Evolutionary conservation across 1,140 invertebrate genomes (phyloP).

Genomic region (Olivierus martensii): DNA sequence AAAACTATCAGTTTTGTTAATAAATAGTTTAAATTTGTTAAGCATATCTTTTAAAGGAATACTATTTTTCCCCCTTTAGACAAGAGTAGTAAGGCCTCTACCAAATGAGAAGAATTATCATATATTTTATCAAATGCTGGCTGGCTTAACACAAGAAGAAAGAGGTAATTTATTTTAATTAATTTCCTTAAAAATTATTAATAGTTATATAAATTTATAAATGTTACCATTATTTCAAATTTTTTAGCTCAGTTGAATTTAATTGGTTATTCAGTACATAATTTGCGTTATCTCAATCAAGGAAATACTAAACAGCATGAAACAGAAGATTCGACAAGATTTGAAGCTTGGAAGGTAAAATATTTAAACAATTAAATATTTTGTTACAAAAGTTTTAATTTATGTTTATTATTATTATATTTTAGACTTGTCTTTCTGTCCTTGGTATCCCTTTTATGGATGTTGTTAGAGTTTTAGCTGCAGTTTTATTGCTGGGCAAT

Average conservation of each 20-base stretch:
- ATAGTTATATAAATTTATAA: background rate
- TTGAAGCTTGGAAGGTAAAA: slow-evolving; percentile 68
- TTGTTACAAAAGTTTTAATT: slow-evolving; percentile 1
- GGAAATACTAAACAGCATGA: slow-evolving; percentile 56
- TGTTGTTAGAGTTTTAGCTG: slow-evolving; percentile 77
- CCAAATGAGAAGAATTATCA: slow-evolving; percentile 88
- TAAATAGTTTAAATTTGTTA: too few species aligned
- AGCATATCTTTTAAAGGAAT: too few species aligned
- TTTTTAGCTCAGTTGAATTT: slow-evolving; percentile 44
- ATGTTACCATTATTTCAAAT: background rate
- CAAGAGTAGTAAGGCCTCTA: slow-evolving; percentile 68
- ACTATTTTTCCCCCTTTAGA: too few species aligned
- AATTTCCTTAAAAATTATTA: background rate
- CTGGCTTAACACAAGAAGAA: slow-evolving; percentile 73
- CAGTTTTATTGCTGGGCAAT: slow-evolving; percentile 79
- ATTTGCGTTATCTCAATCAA: slow-evolving; percentile 61
- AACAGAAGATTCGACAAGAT: slow-evolving; percentile 48
- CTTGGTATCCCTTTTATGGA: slow-evolving; percentile 87
- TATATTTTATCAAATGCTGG: slow-evolving; percentile 94
- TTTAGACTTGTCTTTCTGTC: slow-evolving; percentile 41
- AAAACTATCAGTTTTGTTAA: too few species aligned
- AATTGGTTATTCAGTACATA: slow-evolving; percentile 63
- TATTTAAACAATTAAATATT: slow-evolving; percentile 24
- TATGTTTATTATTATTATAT: slow-evolving; percentile 2
- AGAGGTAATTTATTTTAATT: slow-evolving; percentile 43